A percentile compares a stretch with the other conserved stretches of the same genome.
These are phyloP conservation scores for Pseudomugil tenellus DNA, from an alignment of 2,797 vertebrate species.

Conservation along the genomic window DNA sequence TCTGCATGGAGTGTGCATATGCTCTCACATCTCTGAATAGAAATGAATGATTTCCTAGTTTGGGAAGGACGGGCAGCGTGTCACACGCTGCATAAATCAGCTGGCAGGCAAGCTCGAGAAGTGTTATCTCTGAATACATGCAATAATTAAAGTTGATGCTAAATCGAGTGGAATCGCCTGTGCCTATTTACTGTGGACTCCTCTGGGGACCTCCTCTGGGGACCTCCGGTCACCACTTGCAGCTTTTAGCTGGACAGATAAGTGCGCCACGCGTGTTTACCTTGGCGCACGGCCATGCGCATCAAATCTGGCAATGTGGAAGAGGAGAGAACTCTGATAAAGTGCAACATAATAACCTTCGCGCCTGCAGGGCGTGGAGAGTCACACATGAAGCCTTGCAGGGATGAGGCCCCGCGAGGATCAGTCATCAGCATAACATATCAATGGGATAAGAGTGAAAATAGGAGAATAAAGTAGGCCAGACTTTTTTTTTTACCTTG, in stretches of 20 bases:
- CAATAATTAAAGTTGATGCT: conserved; percentile 71
- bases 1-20: conserved; percentile 50
- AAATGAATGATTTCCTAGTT: conserved; percentile 42
- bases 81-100: conserved; percentile 66
- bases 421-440: conserved; percentile 66
- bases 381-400: conserved; percentile 19
- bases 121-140: conserved; percentile 69
- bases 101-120: conserved; percentile 49
- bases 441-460: conserved; percentile 43
- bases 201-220: conserved; percentile 50
- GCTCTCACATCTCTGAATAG: conserved; percentile 59
- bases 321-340: conserved; percentile 64
- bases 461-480: conserved; percentile 7
- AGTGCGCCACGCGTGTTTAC: conserved; percentile 69
- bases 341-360: conserved; percentile 57
- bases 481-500: conserved; percentile 16
- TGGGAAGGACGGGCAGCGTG: conserved; percentile 35
- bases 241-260: conserved; percentile 70
- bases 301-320: conserved; percentile 64
- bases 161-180: conserved; percentile 66
- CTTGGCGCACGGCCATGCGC: conserved; percentile 70
- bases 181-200: conserved; percentile 63
- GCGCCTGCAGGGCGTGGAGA: conserved; percentile 10
- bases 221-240: conserved; percentile 50
- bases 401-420: conserved; percentile 38